These are phyloP conservation scores for Climacteris rufus DNA, from an alignment of 2,113 vertebrate genomes.

Conservation along the genomic window DNA sequence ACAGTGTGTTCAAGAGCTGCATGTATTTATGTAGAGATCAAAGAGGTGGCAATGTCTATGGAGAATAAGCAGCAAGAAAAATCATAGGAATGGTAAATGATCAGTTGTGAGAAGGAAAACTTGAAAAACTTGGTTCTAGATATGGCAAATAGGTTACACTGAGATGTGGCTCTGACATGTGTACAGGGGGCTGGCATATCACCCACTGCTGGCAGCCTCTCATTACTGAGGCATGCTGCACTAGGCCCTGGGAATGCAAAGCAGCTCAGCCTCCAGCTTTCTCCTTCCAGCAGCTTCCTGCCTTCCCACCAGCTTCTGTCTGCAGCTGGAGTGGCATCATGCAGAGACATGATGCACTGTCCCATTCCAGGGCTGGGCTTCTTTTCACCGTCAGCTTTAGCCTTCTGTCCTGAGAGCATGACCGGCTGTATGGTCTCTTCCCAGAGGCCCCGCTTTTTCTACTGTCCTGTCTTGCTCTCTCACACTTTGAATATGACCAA, in stretches of 20 bases:
- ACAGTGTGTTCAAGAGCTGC: conserved; percentile 49
- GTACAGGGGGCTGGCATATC: background rate
- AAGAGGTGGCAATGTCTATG: background rate
- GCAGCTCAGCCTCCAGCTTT: background rate
- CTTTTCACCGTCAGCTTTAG: background rate
- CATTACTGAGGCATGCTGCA: accelerated
- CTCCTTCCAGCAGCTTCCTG: background rate
- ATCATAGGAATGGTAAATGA: conserved; percentile 43
- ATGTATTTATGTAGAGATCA: conserved; percentile 40
- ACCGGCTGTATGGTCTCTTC: background rate
- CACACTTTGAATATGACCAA: background rate
- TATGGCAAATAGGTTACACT: background rate
- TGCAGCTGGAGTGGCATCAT: background rate
- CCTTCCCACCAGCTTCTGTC: background rate
- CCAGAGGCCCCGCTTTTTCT: background rate
- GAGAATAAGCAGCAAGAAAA: conserved; percentile 51
- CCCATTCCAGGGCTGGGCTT: background rate
- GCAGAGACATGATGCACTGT: accelerated
- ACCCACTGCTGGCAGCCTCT: background rate
- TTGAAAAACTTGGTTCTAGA: conserved; percentile 52
- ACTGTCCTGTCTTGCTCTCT: background rate
- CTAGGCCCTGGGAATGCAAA: background rate
- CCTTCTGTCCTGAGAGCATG: background rate
- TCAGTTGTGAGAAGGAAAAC: conserved; percentile 66
- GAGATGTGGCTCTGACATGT: background rate